A percentile compares a stretch with the other conserved stretches of the same genome.
These are phyloP conservation scores for Oceanodroma leucorhoa DNA, from an alignment of 2,797 vertebrate species.

Conservation along the genomic window DNA sequence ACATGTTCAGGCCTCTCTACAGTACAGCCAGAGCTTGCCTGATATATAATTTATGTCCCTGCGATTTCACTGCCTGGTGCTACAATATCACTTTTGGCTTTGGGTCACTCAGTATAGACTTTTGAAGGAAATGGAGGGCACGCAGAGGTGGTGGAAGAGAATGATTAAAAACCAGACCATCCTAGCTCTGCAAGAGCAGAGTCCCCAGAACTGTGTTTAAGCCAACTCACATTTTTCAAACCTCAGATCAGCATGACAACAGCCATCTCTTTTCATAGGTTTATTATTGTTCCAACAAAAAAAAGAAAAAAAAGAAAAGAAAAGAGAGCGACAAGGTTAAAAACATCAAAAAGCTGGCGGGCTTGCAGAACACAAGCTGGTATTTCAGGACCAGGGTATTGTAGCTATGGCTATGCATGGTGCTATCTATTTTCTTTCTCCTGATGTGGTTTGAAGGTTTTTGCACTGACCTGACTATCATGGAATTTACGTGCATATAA, in stretches of 20 bases:
- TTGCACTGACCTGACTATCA: not conserved
- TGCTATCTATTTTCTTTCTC: not conserved
- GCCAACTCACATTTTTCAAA: not conserved
- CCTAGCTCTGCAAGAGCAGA: not conserved
- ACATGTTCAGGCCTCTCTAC: not conserved
- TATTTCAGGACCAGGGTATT: not conserved
- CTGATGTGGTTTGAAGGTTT: not conserved
- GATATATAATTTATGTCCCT: slow-evolving; percentile 51
- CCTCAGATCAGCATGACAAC: not conserved
- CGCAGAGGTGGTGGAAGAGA: not conserved
- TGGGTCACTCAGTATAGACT: not conserved
- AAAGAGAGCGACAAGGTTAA: not conserved
- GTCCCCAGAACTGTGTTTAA: not conserved
- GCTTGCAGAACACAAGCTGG: not conserved
- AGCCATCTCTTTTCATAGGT: not conserved
- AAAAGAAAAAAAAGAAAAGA: no score
- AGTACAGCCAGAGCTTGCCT: not conserved
- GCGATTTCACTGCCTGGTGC: not conserved
- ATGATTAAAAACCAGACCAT: not conserved
- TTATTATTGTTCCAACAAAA: not conserved
- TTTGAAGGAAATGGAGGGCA: slow-evolving; percentile 21
- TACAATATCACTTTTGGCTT: slow-evolving; percentile 18
- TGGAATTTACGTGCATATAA: not conserved
- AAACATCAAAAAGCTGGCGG: not conserved
- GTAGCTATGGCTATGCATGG: not conserved